Evolutionary conservation across 2,797 vertebrate species (phyloP), one percentile per base, ranked within the genome.

Genomic region (Botia kubotai): DNA sequence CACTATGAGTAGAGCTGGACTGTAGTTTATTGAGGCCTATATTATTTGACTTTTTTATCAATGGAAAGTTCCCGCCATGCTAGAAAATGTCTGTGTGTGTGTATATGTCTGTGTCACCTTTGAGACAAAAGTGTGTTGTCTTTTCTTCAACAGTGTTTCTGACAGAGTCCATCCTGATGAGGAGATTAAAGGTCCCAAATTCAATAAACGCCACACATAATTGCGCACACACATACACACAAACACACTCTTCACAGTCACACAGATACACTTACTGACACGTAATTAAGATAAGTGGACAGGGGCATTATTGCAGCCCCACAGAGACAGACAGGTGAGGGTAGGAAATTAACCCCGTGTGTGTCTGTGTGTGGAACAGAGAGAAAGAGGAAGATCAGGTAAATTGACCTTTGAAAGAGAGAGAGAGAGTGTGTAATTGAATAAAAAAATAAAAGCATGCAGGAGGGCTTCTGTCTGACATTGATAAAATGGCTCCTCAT

Each of bases 261-360:
- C 68, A 82, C 46, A 78, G 69, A 80, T 58, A 74, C 62, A 67
- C 66, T 55, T 72, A 80, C 77, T 85, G 83, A 84, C 86, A 87
- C 83, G 39, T 84, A 87, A 87, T 87, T 87, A 87, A 87, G 86
- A 87, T 85, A 87, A 87, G 86, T 87, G 82, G 81, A 87, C 80
- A 85, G 83, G 79, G 79, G 79, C 86, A 82, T 87, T 87, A 87
- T 87, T 87, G 79, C 79, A 82, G 83, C 75, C 72, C 84, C 81
- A 83, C 48, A 77, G 69, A 80, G 77, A 85, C 72, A 68, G 86
- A 83, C 86, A 87, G 82, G 79, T 85, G 86, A 77, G 86, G 78
- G 71, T 76, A 85, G 81, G 81, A 87, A 85, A 85, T 87, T 84
- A 85, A 85, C 79, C 83, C 75, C 68, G 72, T 86, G 66, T 79